Base-by-base conservation (phyloP, 1,140 invertebrate species). In the Arion vulgaris region DNA sequence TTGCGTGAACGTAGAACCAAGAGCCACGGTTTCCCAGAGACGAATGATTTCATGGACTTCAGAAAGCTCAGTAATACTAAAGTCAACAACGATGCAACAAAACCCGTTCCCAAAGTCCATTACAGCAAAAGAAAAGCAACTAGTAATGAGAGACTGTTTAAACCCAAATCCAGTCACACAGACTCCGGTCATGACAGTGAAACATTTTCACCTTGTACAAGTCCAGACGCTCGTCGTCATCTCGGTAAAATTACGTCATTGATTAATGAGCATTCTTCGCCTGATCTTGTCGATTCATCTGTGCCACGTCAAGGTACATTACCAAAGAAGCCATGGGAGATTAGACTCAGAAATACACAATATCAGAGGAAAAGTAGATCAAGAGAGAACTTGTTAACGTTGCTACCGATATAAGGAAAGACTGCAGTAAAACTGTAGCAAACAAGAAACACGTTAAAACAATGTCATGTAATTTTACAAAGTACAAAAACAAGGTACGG, bases 161-260 rank as follows among this genome's bases (percentile, higher is more conserved):
- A 72, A 13, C 71, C 15, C 17, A 72, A 72, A 32, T 15, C 41
- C 5, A 75, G 41, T 34, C 73, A 75, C 45, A 75, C 73, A 0
- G 73, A 75, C 73, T 75, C 73, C 1, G 73, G 73, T 15, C 73
- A 75, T 51, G 73, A 75, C 73, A 75, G 73, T 51, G 73, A 75
- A 2, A 75, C 34, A 17, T 11, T 75, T 4, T 75, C 73, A 2
- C 73, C 73, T 11, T 45, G 41, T 28, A 34, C 73, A 26, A 75
- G 45, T 28, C 36, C 36, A 4, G 36, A 41, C 71, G 2, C 41
- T 32, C 32, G 73, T 36, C 38, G 38, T 13, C 38, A 45, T 32
- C 19, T 75, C 4, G 73, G 53, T 4, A 51, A 36, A 17, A 34
- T 49, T 0, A 39, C 34, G 51, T 32, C 62, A 17, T 28, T 7